phyloP scores from a whole-genome alignment of 2,113 vertebrate genomes.

The Bubalus kerabau region DNA sequence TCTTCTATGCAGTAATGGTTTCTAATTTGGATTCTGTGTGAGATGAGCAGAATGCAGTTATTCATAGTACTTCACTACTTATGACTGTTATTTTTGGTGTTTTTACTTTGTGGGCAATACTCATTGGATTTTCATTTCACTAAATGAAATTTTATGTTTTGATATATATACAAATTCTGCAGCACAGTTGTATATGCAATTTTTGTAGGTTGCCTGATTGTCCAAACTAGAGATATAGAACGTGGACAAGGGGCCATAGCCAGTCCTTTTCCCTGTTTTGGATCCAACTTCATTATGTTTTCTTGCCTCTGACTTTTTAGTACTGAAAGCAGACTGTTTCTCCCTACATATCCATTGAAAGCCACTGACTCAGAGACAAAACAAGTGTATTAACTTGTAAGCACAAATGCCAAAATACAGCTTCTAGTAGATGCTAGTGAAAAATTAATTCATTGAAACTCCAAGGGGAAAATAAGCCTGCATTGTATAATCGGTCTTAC shows the following conservation, averaged over 20 bases:
- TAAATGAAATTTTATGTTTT: not conserved
- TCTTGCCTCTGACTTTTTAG: conserved; percentile 59
- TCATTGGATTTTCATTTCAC: not conserved
- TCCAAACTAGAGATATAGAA: not conserved
- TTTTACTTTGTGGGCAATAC: not conserved
- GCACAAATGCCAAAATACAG: conserved; percentile 77
- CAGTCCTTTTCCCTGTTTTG: not conserved
- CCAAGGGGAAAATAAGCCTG: conserved; percentile 77
- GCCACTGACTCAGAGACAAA: conserved; percentile 74
- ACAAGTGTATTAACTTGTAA: conserved; percentile 79
- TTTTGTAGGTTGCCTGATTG: not conserved
- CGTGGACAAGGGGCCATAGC: not conserved
- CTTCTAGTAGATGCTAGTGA: conserved; percentile 79
- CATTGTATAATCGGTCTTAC: conserved; percentile 78
- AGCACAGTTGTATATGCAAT: not conserved
- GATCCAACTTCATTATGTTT: conserved; percentile 1
- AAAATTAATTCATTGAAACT: conserved; percentile 84
- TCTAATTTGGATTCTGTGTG: conserved; percentile 81
- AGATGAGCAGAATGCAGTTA: conserved; percentile 73
- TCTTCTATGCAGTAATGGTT: conserved; percentile 81
- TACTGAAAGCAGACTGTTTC: conserved; percentile 62
- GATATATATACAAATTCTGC: not conserved
- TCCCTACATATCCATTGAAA: conserved; percentile 55
- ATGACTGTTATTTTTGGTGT: not conserved
- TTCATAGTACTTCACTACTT: not conserved